Evolutionary conservation across 2,888 invertebrate species (phyloP).

Genomic region (Acleris sparsana): DNA sequence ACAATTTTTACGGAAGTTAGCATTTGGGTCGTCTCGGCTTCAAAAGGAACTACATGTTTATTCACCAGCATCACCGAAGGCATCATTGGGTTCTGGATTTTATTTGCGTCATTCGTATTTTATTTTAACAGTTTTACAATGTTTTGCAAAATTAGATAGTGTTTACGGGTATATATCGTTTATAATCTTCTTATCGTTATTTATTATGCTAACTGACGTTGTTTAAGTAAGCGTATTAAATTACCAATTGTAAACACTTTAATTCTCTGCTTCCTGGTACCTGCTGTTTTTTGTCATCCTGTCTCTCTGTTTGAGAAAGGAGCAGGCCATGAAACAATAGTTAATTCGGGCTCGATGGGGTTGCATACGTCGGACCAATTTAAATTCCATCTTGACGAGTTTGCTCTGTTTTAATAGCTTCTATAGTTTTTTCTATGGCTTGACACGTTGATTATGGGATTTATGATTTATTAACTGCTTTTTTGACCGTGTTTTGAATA

Average conservation of each 20-base stretch:
- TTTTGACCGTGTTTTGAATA: conserved; percentile 17
- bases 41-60: conserved; percentile 13
- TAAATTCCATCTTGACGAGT: conserved; percentile 68
- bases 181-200: not conserved
- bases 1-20: conserved; percentile 43
- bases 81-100: no score
- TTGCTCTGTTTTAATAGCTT: conserved; percentile 53
- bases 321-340: conserved; percentile 76
- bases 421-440: conserved; percentile 47
- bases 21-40: conserved; percentile 11
- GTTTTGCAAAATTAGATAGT: no score
- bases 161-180: no score
- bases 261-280: conserved; percentile 51
- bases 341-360: conserved; percentile 63
- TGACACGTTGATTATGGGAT: conserved; percentile 56
- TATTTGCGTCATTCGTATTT: no score
- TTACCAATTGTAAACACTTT: conserved; percentile 35
- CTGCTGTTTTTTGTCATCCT: conserved; percentile 78
- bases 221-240: no score
- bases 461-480: conserved; percentile 63
- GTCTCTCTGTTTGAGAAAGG: conserved; percentile 68
- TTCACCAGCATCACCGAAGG: not conserved
- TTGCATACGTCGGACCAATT: conserved; percentile 62
- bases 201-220: not conserved
- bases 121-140: no score